Base-by-base conservation (phyloP, 2,113 vertebrate genomes). In the Myiopsitta monachus region DNA sequence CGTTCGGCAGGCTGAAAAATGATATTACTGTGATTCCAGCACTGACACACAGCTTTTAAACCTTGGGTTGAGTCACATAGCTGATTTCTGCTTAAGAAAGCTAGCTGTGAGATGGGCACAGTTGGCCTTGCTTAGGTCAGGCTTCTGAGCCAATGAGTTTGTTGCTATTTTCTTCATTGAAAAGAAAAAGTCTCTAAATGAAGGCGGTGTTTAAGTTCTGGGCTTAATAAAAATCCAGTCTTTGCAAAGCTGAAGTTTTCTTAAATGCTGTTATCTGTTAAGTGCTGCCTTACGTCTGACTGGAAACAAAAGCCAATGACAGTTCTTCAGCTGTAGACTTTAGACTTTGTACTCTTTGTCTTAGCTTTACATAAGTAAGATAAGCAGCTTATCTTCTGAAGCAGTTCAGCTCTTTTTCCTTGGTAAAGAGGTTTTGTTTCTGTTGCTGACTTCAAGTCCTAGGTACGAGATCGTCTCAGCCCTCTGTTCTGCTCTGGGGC, bases 381-480 rank as follows among this genome's bases (percentile, higher is more conserved):
- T 49, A 66, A 67, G 46, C 90, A 92, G 66, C 46, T 87, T 73
- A n/a, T 62, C 66, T 73, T 49, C 36, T 1, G 4, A 55, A 95
- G 79, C 95, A 95, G 93, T 80, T 91, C 82, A 61, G 96, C 94
- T 96, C 77, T 36, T 51, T 68, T 46, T 66, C 69, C 95, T 95
- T 83, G 55, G 91, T 97, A 95, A 97, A 93, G 96, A 95, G 96
- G 72, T 94, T 96, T 97, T 96, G 92, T 96, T 97, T 97, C 88
- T 96, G 94, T 94, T 92, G 89, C 94, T 96, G 95, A 91, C 93
- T 93, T 91, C 94, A 87, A 66, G 93, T 66, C 79, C 92, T 93
- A 96, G 96, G 88, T 94, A 73, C 39, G 88, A 96, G 93, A 93
- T 96, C 86, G 68, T 84, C 91, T 96, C 94, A 63, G 14, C 74